Conservation (phyloP, 2,888 invertebrate species). For the Cybosia mesomella region DNA sequence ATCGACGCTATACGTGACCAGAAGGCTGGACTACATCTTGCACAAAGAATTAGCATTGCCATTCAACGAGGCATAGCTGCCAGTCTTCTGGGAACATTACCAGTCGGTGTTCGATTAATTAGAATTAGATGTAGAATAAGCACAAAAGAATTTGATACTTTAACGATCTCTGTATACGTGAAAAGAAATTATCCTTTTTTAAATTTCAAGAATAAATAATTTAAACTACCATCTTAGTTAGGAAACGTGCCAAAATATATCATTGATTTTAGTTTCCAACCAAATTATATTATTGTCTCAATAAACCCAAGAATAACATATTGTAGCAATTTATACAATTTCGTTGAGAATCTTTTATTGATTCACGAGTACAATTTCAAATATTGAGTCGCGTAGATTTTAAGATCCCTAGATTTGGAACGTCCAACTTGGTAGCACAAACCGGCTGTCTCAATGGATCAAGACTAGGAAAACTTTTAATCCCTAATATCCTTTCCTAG, state of each 20-base stretch:
- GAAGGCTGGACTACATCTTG: too few species aligned
- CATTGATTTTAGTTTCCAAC: too few species aligned
- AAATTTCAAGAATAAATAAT: too few species aligned
- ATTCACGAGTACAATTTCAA: slow-evolving; percentile 20
- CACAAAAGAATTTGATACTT: too few species aligned
- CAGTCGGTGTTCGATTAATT: background rate
- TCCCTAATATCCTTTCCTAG: slow-evolving; percentile 80
- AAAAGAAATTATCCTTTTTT: too few species aligned
- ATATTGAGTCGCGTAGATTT: slow-evolving; percentile 25
- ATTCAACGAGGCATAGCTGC: too few species aligned
- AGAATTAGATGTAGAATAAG: background rate
- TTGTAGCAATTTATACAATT: background rate
- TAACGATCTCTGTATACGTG: too few species aligned
- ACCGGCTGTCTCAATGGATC: slow-evolving; percentile 65
- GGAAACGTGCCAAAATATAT: background rate
- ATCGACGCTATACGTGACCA: too few species aligned
- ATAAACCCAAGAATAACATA: background rate
- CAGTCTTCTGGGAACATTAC: too few species aligned
- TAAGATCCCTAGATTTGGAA: slow-evolving; percentile 41
- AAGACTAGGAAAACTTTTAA: slow-evolving; percentile 77
- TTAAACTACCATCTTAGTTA: too few species aligned
- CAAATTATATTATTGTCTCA: background rate
- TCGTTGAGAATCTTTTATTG: background rate
- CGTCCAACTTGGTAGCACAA: slow-evolving; percentile 53
- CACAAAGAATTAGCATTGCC: too few species aligned